Base-by-base conservation (phyloP, 2,888 invertebrate genomes). In the Trachelus iudaicus region DNA sequence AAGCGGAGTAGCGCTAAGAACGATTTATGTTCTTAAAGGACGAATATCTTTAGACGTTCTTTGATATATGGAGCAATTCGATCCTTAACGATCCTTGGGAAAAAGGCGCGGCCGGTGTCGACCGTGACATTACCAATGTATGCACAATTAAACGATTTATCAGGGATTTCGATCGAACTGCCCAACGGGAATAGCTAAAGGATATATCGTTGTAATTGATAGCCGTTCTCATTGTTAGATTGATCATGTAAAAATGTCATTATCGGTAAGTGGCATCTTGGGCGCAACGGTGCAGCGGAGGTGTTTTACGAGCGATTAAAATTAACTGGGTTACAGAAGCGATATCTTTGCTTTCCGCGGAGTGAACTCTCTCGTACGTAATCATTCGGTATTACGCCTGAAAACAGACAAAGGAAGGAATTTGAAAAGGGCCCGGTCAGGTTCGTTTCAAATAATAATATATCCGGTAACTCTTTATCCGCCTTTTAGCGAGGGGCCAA, bases 251-350 rank as follows among this genome's bases (percentile, higher is more conserved):
- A 56, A 56, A 56, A 56, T 23, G 2, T 23, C 23, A 23, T 15
- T 56, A 56, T 56, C 56, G 56, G 56, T 23, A 56, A 56, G 56
- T 23, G 56, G 2, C 56, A 56, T 56, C 56, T 56, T 56, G 9
- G 56, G 23, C 71, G 71, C 15, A 23, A 23, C 15, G 71, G 31
- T 31, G 71, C 31, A 34, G 4, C 71, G 31, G 34, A 71, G 77
- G 40, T 71, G 76, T 79, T 83, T 83, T 83, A 83, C 83, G 82
- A 81, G 84, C 83, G 79, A 83, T 84, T 86, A 82, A 85, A 87
- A 83, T 83, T 82, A 85, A 87, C 83, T 85, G 80, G 87, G 85
- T 86, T 85, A 88, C 85, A 86, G 86, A 86, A 87, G 86, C 83
- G 84, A 84, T 80, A 76, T 15, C 56, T 40, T 15, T 56, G 23